Conservation (phyloP, 2,113 vertebrate species). For the Oncorhynchus mykiss region DNA sequence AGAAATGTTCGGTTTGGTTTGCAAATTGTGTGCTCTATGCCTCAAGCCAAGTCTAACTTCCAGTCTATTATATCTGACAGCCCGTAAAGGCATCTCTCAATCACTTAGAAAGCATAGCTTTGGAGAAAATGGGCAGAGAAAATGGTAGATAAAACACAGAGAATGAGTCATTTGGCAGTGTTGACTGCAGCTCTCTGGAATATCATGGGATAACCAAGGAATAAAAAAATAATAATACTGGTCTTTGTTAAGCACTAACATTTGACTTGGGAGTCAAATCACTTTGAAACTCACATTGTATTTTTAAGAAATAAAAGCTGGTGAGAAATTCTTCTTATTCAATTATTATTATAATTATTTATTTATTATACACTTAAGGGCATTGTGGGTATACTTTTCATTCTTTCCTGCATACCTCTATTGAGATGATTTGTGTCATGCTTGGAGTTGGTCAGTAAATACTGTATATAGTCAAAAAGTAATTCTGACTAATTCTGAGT, state of each 20-base stretch:
- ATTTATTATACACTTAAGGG: conserved; percentile 30
- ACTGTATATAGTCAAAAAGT: conserved; percentile 18
- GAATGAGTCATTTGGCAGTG: background rate
- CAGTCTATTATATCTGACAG: too few species aligned
- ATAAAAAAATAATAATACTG: conserved; percentile 17
- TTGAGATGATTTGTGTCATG: conserved; percentile 14
- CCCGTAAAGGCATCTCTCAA: too few species aligned
- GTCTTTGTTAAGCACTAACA: conserved; percentile 33
- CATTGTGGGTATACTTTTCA: background rate
- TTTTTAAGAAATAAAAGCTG: too few species aligned
- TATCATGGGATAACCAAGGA: background rate
- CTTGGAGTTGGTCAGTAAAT: background rate
- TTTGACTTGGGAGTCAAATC: conserved; percentile 31
- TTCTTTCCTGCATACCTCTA: conserved; percentile 14
- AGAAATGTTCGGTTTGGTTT: conserved; percentile 50
- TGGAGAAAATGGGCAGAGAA: conserved; percentile 4
- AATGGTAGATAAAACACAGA: background rate
- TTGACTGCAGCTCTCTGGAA: conserved; percentile 5
- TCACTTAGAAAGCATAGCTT: background rate
- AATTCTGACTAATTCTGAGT: conserved; percentile 3
- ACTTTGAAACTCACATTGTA: conserved; percentile 6
- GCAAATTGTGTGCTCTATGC: conserved; percentile 30
- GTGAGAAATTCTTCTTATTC: too few species aligned
- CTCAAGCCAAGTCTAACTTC: background rate
- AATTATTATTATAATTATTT: too few species aligned